These are phyloP conservation scores for Oophaga sylvatica DNA, from an alignment of 2,797 vertebrate species.

Conservation along the genomic window DNA sequence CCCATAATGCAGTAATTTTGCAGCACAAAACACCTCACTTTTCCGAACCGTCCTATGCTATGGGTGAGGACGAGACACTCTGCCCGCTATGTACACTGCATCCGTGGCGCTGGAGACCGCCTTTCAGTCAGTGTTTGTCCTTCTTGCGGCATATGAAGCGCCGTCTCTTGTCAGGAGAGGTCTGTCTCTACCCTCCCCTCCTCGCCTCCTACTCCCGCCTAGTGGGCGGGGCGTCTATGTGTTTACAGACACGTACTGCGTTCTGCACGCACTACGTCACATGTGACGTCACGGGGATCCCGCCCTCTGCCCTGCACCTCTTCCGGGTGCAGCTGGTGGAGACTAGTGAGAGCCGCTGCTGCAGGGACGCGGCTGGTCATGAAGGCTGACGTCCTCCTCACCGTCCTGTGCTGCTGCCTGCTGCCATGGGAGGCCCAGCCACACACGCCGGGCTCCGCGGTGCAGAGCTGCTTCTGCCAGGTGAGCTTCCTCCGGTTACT, in stretches of 20 bases:
- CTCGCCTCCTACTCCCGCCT: no score
- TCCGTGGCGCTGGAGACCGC: not conserved
- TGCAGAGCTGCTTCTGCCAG: conserved; percentile 81
- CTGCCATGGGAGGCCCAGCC: conserved; percentile 34
- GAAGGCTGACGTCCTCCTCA: not conserved
- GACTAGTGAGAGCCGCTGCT: not conserved
- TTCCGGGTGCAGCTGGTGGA: conserved; percentile 29
- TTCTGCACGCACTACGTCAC: not conserved
- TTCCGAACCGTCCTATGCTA: not conserved
- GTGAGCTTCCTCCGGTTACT: conserved; percentile 66
- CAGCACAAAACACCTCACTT: no score
- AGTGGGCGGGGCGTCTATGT: conserved; percentile 9
- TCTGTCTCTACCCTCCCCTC: no score
- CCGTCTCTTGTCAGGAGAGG: not conserved
- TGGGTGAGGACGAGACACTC: not conserved
- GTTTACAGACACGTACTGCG: conserved; percentile 28
- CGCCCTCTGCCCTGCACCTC: conserved; percentile 7
- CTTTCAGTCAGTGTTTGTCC: not conserved
- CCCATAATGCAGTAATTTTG: no score
- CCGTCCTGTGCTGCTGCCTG: conserved; percentile 2
- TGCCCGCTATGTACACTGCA: not conserved
- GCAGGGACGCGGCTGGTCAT: not conserved
- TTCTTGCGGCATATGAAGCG: not conserved
- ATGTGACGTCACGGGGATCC: not conserved
- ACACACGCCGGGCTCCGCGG: conserved; percentile 63